Evolutionary conservation across 2,113 vertebrate species (phyloP).

Genomic region (Chrysochloris asiatica): DNA sequence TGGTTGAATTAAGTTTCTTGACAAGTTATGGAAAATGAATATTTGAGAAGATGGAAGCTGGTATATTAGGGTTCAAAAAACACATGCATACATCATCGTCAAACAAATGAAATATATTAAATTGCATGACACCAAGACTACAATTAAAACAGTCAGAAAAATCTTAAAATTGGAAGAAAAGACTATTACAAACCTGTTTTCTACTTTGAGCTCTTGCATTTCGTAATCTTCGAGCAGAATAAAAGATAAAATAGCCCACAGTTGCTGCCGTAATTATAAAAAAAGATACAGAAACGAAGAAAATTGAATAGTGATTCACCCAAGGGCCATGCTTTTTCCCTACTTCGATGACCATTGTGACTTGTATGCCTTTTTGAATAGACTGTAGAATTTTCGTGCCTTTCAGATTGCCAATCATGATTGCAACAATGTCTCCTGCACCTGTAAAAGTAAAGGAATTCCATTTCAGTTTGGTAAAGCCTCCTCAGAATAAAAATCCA

Average conservation of each 20-base stretch:
- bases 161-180: neutral
- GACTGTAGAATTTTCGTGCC: constrained; percentile 85
- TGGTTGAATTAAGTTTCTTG: constrained; percentile 34
- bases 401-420: constrained; percentile 90
- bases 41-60: constrained; percentile 39
- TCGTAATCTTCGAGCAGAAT: constrained; percentile 88
- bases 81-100: neutral
- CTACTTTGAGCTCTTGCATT: constrained; percentile 85
- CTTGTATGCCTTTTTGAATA: constrained; percentile 81
- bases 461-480: constrained; percentile 56
- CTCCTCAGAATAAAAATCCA: constrained; percentile 45
- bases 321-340: constrained; percentile 87
- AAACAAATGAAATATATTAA: constrained; percentile 44
- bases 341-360: constrained; percentile 90
- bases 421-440: constrained; percentile 87
- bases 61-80: constrained; percentile 38
- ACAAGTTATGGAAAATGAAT: constrained; percentile 50
- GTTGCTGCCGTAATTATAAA: constrained; percentile 91
- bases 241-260: constrained; percentile 91
- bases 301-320: constrained; percentile 91
- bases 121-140: constrained; percentile 32
- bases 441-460: constrained; percentile 83
- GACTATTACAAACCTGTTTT: constrained; percentile 86
- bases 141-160: constrained; percentile 8
- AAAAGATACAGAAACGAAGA: constrained; percentile 91